Base-by-base conservation (phyloP, 2,888 invertebrate genomes). In the Spisula subtruncata region DNA sequence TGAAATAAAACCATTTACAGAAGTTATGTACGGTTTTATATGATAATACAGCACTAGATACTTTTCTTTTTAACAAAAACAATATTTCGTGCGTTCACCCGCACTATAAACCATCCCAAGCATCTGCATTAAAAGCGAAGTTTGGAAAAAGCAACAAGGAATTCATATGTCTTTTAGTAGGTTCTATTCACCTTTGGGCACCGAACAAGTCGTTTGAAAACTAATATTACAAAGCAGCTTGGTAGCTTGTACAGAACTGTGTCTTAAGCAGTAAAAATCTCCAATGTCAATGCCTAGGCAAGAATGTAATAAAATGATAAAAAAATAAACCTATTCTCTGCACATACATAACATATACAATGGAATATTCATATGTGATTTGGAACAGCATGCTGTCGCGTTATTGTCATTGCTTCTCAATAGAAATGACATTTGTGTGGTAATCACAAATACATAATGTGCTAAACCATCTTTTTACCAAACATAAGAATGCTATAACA, bases 361-460 rank as follows among this genome's bases (percentile, higher is more conserved):
- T 10, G 25, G 2, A 66, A 66, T 66, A 66, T n/a, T 25, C n/a
- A 6, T 66, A 5, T 25, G n/a, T 20, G 25, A 25, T 66, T 66
- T 25, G 10, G n/a, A 66, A 66, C 60, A 66, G 60, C 60, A 66
- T n/a, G 60, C 60, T 8, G 1, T 66, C 25, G 25, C 60, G n/a
- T 66, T 25, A n/a, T 25, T 25, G 60, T 66, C 60, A 66, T 66
- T 6, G 60, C n/a, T 66, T 10, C 60, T 25, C 60, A 66, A 66
- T 66, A 66, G 60, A 66, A 66, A 66, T 66, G 60, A 66, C 60
- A 25, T 66, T 66, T 66, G 60, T 66, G 20, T 20, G 25, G 25
- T 66, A 66, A 66, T 25, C 8, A 66, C 0, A 5, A 10, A 10
- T 66, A 12, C 60, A 66, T 25, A 66, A 66, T 66, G 60, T 66